Percentiles rank a stretch among this genome's conserved stretches.
Evolutionary conservation across 2,888 invertebrate species (phyloP).

Genomic region (Torymus tubicola): DNA sequence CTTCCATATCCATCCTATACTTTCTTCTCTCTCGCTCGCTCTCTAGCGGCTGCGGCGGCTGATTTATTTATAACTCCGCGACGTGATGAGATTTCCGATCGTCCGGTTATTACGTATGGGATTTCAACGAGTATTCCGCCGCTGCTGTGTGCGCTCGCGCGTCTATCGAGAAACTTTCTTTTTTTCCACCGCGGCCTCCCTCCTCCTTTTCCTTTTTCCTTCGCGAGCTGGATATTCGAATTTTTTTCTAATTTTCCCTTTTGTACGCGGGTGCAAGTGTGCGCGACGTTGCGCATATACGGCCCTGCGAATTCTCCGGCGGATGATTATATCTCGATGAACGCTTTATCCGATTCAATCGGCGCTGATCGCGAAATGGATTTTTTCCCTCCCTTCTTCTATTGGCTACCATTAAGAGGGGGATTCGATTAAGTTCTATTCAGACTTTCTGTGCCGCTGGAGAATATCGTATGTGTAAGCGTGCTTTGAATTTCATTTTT

Average conservation of each 20-base stretch:
- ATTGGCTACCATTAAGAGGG: conserved; percentile 32
- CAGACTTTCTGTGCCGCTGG: conserved; percentile 15
- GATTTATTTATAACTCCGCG: conserved; percentile 59
- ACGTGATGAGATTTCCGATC: conserved; percentile 51
- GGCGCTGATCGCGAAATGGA: conserved; percentile 37
- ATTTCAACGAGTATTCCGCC: conserved; percentile 16
- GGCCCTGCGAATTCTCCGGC: neutral
- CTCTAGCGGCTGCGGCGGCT: conserved; percentile 6
- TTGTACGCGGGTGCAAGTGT: neutral
- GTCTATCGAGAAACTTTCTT: neutral
- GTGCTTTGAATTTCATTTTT: neutral
- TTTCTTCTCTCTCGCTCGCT: conserved; percentile 28
- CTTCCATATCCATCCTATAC: neutral
- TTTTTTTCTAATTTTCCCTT: conserved; percentile 36
- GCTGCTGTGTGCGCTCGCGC: neutral
- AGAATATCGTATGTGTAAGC: neutral
- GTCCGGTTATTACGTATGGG: conserved; percentile 24
- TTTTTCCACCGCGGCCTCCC: neutral
- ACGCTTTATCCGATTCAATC: conserved; percentile 52
- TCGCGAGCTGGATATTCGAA: conserved; percentile 23
- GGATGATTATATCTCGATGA: conserved; percentile 47
- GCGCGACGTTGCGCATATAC: neutral
- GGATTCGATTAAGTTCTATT: conserved; percentile 48
- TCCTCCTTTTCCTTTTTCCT: neutral
- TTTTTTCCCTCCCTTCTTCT: conserved; percentile 17